Percentiles rank a stretch among this genome's conserved stretches.
Evolutionary conservation across 2,113 vertebrate genomes (phyloP).

Genomic region (Phodopus roborovskii): DNA sequence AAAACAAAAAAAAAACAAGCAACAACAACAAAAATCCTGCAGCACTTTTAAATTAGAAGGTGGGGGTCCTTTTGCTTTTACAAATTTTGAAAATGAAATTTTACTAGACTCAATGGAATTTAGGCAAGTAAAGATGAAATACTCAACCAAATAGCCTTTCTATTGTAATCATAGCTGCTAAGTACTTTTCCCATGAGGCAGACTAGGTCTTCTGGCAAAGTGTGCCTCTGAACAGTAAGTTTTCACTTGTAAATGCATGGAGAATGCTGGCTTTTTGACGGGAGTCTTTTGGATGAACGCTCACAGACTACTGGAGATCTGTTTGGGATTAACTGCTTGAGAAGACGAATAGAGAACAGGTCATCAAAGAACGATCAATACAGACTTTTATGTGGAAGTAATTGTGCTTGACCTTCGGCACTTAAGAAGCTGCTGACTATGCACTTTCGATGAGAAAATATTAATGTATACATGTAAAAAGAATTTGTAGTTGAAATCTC

Average conservation of each 20-base stretch:
- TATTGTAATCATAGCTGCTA: constrained; percentile 52
- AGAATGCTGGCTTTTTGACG: constrained; percentile 74
- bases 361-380: constrained; percentile 70
- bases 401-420: constrained; percentile 61
- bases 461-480: constrained; percentile 22
- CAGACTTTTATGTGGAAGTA: constrained; percentile 56
- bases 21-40: background rate
- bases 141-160: constrained; percentile 75
- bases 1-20: background rate
- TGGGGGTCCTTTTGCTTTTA: constrained; percentile 21
- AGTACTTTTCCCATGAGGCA: constrained; percentile 65
- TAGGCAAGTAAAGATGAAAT: constrained; percentile 80
- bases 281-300: constrained; percentile 73
- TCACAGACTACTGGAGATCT: constrained; percentile 82
- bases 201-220: constrained; percentile 75
- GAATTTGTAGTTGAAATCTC: constrained; percentile 28
- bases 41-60: constrained; percentile 42
- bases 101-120: constrained; percentile 83
- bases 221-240: background rate
- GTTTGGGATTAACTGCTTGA: constrained; percentile 67
- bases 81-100: constrained; percentile 83
- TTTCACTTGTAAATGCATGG: constrained; percentile 51
- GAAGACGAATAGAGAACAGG: constrained; percentile 63
- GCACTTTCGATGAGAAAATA: constrained; percentile 43
- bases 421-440: background rate